Conservation (phyloP, 2,888 invertebrate genomes). For the Heliconius cydno region DNA sequence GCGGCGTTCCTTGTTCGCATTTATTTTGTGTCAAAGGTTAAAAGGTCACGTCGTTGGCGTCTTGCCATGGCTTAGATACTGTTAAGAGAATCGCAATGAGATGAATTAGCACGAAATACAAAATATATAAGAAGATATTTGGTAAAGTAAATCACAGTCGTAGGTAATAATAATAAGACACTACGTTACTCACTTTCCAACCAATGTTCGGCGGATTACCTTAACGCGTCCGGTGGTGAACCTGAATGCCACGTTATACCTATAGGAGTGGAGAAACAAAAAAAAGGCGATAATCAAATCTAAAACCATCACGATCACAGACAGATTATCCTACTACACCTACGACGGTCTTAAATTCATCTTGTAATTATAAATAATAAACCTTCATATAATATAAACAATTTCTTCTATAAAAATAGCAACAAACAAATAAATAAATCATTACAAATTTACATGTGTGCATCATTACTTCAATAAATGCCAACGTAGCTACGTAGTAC, state of each 20-base stretch:
- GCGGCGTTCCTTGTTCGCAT: constrained; percentile 14
- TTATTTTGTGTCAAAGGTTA: constrained; percentile 32
- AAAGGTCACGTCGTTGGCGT: constrained; percentile 36
- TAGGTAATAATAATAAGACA: not conserved
- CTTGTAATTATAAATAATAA: not conserved
- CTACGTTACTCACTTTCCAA: too few relatives aligned
- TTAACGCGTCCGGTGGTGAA: too few relatives aligned
- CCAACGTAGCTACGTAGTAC: constrained; percentile 22
- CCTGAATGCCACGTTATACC: too few relatives aligned
- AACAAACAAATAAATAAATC: constrained; percentile 1
- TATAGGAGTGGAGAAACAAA: too few relatives aligned
- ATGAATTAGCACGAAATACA: constrained; percentile 10
- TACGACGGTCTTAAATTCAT: too few relatives aligned
- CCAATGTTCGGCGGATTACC: too few relatives aligned
- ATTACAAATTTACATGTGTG: constrained; percentile 3
- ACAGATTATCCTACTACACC: too few relatives aligned
- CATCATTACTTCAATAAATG: not conserved
- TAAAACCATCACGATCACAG: too few relatives aligned
- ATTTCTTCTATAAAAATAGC: not conserved
- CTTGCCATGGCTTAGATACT: constrained; percentile 36
- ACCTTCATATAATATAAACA: not conserved
- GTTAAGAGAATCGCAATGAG: constrained; percentile 16
- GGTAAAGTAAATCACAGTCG: not conserved
- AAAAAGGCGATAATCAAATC: too few relatives aligned
- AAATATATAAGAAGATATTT: not conserved